Conservation (phyloP, 2,113 vertebrate genomes). For the Periophthalmodon schlosseri region DNA sequence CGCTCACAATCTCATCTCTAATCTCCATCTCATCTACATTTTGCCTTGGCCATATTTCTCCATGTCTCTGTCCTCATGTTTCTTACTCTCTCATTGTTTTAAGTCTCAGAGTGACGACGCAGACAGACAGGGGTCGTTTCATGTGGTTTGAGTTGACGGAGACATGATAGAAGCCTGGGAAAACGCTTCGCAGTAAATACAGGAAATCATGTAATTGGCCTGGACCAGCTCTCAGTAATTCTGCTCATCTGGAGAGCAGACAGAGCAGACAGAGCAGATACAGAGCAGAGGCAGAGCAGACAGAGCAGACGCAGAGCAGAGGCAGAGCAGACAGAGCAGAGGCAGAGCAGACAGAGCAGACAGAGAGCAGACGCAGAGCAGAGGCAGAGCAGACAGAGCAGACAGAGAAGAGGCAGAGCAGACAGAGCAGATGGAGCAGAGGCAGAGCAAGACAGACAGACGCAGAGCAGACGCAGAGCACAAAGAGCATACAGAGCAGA, state of each 20-base stretch:
- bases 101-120: background rate
- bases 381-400: too few relatives aligned
- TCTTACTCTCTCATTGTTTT: background rate
- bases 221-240: conserved; percentile 32
- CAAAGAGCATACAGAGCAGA: too few relatives aligned
- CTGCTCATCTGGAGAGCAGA: conserved; percentile 25
- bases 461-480: too few relatives aligned
- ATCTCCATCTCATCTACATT: background rate
- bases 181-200: conserved; percentile 36
- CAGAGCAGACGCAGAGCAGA: background rate
- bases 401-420: too few relatives aligned
- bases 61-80: background rate
- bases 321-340: too few relatives aligned
- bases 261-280: background rate
- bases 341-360: too few relatives aligned
- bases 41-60: background rate
- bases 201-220: conserved; percentile 40
- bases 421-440: too few relatives aligned
- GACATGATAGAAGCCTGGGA: conserved; percentile 14
- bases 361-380: too few relatives aligned
- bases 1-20: background rate
- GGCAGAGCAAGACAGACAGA: too few relatives aligned
- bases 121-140: background rate
- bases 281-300: conserved; percentile 3
- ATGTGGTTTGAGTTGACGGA: conserved; percentile 14